A percentile compares a stretch with the other conserved stretches of the same genome.
Conservation (phyloP, 92 coral and sea anemone species). For the Epizoanthus rinbou region DNA sequence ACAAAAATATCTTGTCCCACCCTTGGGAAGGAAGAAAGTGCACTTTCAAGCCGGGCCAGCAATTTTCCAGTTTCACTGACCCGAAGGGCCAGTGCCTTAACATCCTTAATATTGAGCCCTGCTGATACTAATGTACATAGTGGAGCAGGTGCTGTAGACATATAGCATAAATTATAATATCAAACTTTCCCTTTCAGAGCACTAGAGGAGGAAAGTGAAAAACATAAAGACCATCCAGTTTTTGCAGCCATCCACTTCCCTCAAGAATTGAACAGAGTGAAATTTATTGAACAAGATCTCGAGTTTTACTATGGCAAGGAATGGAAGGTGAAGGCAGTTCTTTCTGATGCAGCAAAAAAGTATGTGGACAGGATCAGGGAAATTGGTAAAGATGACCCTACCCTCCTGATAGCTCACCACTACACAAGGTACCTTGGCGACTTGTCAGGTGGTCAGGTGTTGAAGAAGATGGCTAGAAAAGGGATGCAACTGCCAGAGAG, state of each 20-base stretch:
- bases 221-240: constrained; percentile 73
- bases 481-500: constrained; percentile 90
- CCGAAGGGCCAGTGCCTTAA: too few relatives aligned
- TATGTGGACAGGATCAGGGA: constrained; percentile 83
- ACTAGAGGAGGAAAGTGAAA: constrained; percentile 88
- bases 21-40: too few relatives aligned
- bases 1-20: too few relatives aligned
- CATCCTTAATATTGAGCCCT: too few relatives aligned
- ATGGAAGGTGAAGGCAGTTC: constrained; percentile 78
- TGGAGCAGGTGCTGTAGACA: neutral
- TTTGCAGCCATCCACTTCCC: constrained; percentile 88
- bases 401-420: constrained; percentile 90
- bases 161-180: neutral
- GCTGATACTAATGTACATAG: too few relatives aligned
- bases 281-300: constrained; percentile 77
- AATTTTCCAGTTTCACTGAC: too few relatives aligned
- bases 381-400: constrained; percentile 81
- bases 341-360: constrained; percentile 77
- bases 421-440: constrained; percentile 96
- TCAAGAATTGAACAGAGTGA: constrained; percentile 74
- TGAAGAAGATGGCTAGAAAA: constrained; percentile 86
- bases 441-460: constrained; percentile 89
- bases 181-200: constrained; percentile 52
- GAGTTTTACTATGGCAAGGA: constrained; percentile 89
- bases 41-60: too few relatives aligned